Percentiles rank a stretch among this genome's conserved stretches.
phyloP scores from a whole-genome alignment of 2,113 vertebrate genomes.

The Pontoporia blainvillei region DNA sequence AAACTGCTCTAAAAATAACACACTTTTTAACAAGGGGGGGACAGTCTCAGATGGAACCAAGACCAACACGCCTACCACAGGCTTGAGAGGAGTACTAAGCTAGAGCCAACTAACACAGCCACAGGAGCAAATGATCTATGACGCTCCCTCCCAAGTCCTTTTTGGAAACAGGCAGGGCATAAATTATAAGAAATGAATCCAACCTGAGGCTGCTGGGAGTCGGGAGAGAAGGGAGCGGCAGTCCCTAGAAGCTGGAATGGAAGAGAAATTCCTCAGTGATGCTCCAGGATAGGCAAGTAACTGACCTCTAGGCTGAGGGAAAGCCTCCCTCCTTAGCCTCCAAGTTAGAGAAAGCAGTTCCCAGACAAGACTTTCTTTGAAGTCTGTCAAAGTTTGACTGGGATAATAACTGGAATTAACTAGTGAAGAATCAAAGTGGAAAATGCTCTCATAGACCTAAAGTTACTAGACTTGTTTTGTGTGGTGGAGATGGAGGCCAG shows the following conservation, averaged over 20 bases:
- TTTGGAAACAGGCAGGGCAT: background rate
- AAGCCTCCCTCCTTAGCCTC: background rate
- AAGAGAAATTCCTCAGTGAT: background rate
- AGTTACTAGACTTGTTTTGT: slow-evolving; percentile 3
- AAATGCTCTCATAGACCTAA: background rate
- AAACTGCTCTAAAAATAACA: background rate
- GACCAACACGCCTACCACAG: background rate
- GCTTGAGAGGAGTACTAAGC: background rate
- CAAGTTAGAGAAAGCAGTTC: slow-evolving; percentile 5
- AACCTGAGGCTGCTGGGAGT: background rate
- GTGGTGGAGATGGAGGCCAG: background rate
- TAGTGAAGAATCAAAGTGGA: slow-evolving; percentile 19
- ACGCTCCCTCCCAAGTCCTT: background rate
- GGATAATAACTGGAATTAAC: slow-evolving; percentile 31
- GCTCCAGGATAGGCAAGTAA: background rate
- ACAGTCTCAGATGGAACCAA: background rate
- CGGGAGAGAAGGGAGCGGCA: background rate
- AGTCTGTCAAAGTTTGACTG: slow-evolving; percentile 29
- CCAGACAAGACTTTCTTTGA: slow-evolving; percentile 36
- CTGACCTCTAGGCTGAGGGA: background rate
- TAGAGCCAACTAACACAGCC: background rate
- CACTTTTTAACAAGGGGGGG: background rate
- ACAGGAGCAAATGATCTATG: background rate
- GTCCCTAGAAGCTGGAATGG: background rate
- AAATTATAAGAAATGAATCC: background rate